Conservation (phyloP, 2,888 invertebrate species). For the Plebejus melissa region DNA sequence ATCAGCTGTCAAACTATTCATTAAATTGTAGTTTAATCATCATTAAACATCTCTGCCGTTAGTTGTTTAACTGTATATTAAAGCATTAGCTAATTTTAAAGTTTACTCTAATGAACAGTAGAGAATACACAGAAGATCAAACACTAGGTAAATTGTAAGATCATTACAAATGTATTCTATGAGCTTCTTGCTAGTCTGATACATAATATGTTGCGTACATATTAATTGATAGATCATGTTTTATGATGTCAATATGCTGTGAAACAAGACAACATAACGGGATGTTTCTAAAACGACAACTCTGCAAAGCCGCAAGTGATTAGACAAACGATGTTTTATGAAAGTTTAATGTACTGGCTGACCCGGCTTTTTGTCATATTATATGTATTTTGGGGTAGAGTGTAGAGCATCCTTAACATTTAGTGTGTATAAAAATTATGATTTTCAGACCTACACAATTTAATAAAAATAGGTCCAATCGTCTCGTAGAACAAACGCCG, state of each 20-base stretch:
- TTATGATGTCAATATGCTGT: neutral
- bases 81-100: neutral
- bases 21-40: no score
- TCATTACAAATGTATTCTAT: no score
- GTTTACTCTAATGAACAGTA: neutral
- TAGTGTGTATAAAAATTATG: no score
- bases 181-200: neutral
- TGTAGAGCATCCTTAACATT: no score
- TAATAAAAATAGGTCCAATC: neutral
- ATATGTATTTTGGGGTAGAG: no score
- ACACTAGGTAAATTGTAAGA: no score
- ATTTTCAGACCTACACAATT: no score
- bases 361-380: no score
- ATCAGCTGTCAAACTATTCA: no score
- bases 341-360: neutral
- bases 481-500: neutral
- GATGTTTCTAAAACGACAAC: neutral
- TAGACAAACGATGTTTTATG: neutral
- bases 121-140: neutral
- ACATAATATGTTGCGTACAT: neutral
- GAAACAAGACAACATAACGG: constrained; percentile 13
- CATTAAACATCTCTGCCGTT: no score
- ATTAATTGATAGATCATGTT: neutral
- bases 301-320: neutral
- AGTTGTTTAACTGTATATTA: no score